Evolutionary conservation across 2,888 invertebrate genomes (phyloP).

Genomic region (Dicranocentrus wangi): DNA sequence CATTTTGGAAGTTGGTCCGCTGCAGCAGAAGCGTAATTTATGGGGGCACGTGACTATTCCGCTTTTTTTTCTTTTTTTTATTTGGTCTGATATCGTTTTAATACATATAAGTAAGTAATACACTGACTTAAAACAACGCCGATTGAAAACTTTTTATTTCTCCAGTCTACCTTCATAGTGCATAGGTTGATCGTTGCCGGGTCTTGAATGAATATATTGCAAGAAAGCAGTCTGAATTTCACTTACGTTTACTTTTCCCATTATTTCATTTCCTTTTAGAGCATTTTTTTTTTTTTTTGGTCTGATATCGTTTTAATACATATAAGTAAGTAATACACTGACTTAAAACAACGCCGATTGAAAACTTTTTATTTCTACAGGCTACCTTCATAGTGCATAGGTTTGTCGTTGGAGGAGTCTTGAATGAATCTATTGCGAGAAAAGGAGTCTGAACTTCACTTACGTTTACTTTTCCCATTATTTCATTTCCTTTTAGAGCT

Average conservation of each 20-base stretch:
- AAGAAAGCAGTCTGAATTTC: not conserved
- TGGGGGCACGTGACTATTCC: conserved; percentile 57
- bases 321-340: not conserved
- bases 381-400: not conserved
- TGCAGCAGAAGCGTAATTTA: conserved; percentile 50
- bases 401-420: too few relatives aligned
- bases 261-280: not conserved
- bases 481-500: not conserved
- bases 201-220: too few relatives aligned
- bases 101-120: not conserved
- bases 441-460: not conserved
- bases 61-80: not conserved
- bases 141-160: conserved; percentile 6
- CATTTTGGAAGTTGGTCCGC: conserved; percentile 20
- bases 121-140: not conserved
- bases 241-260: not conserved
- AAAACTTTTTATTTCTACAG: not conserved
- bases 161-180: not conserved
- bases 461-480: not conserved
- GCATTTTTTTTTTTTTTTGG: not conserved
- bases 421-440: too few relatives aligned
- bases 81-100: not conserved
- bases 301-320: not conserved
- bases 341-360: not conserved
- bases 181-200: too few relatives aligned